These are phyloP conservation scores for Gasterosteus nipponicus DNA, from an alignment of 2,113 vertebrate genomes.

Conservation along the genomic window DNA sequence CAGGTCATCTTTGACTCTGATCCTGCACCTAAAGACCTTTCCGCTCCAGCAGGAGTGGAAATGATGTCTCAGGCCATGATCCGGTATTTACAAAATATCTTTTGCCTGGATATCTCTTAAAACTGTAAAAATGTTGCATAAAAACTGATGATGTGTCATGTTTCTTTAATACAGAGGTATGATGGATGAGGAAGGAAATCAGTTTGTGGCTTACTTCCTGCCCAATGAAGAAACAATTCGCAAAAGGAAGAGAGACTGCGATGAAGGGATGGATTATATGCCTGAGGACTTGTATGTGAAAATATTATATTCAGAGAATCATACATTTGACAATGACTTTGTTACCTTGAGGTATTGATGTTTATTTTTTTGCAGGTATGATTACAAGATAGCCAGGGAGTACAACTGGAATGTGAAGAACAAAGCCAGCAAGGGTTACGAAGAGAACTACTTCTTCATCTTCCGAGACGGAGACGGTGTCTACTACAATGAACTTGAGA, in stretches of 20 bases:
- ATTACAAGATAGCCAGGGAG: constrained; percentile 95
- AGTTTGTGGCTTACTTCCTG: constrained; percentile 96
- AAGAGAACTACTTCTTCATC: constrained; percentile 98
- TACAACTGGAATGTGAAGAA: constrained; percentile 99
- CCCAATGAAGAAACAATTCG: constrained; percentile 91
- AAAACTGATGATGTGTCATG: not conserved
- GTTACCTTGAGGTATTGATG: not conserved
- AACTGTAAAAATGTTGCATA: not conserved
- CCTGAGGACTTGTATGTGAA: constrained; percentile 88
- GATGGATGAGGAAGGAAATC: constrained; percentile 98
- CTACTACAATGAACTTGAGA: constrained; percentile 96
- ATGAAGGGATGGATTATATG: constrained; percentile 91
- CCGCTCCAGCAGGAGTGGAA: constrained; percentile 84
- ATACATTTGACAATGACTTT: not conserved
- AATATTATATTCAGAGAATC: not conserved
- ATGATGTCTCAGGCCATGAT: constrained; percentile 99
- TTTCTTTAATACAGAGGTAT: constrained; percentile 84
- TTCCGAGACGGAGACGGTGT: constrained; percentile 93
- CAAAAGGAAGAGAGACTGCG: constrained; percentile 91
- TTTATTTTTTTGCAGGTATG: constrained; percentile 82
- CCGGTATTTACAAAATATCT: constrained; percentile 76
- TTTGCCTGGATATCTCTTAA: not conserved
- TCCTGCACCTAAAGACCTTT: constrained; percentile 91
- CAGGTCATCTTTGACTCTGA: constrained; percentile 97
- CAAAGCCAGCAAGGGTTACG: constrained; percentile 96